A percentile compares a stretch with the other conserved stretches of the same genome.
These are phyloP conservation scores for Drosophila tanythrix DNA, from an alignment of 2,888 invertebrate genomes.

Conservation along the genomic window DNA sequence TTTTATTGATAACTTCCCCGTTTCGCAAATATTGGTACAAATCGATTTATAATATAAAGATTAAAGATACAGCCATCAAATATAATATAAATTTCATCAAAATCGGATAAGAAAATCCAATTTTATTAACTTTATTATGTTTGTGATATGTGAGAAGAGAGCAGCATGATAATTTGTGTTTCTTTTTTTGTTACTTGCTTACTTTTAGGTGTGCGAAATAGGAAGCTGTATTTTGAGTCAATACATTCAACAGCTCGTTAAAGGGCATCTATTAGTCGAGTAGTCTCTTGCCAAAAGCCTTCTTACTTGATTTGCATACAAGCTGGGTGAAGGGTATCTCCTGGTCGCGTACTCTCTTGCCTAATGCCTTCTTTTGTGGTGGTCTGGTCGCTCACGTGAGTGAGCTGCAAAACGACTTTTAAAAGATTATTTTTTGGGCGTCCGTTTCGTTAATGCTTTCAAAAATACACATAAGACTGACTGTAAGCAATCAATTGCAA, in stretches of 20 bases:
- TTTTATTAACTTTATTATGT: too few relatives aligned
- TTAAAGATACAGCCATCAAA: too few relatives aligned
- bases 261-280: not conserved
- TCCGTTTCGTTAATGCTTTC: constrained; percentile 44
- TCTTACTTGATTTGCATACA: not conserved
- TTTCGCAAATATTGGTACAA: not conserved
- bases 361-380: constrained; percentile 11
- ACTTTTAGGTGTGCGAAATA: not conserved
- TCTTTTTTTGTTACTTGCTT: not conserved
- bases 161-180: not conserved
- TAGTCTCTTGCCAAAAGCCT: not conserved
- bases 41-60: not conserved
- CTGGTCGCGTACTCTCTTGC: not conserved
- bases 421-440: constrained; percentile 30
- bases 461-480: constrained; percentile 36
- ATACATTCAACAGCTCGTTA: not conserved
- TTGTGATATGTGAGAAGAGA: too few relatives aligned
- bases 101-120: too few relatives aligned
- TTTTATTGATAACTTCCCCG: not conserved
- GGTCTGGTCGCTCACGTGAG: constrained; percentile 55
- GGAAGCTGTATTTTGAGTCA: not conserved
- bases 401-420: constrained; percentile 72
- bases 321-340: not conserved
- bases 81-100: too few relatives aligned
- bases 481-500: constrained; percentile 57